Evolutionary conservation across 2,797 vertebrate genomes (phyloP).

Genomic region (Mycteria americana): DNA sequence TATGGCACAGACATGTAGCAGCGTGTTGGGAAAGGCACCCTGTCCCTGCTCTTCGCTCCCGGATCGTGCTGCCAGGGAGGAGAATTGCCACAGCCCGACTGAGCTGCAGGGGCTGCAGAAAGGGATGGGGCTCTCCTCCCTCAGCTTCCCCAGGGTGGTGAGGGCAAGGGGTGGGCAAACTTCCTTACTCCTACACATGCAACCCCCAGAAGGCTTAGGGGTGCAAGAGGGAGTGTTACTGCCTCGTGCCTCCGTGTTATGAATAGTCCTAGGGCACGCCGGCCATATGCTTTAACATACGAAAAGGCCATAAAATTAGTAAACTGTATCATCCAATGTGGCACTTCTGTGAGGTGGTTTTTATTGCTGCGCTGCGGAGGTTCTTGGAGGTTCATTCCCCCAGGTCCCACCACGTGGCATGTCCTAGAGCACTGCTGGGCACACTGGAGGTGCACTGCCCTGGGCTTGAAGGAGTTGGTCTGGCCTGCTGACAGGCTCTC

Average conservation of each 20-base stretch:
- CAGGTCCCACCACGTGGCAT: accelerated
- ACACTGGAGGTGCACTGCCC: not conserved
- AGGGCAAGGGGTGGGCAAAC: not conserved
- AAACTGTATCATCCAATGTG: not conserved
- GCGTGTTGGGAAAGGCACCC: not conserved
- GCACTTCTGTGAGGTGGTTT: not conserved
- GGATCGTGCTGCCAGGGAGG: not conserved
- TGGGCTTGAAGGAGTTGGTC: not conserved
- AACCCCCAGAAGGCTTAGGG: not conserved
- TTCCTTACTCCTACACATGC: not conserved
- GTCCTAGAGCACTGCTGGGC: no score
- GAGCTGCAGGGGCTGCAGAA: not conserved
- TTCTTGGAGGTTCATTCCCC: not conserved
- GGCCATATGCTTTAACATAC: not conserved
- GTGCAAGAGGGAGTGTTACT: not conserved
- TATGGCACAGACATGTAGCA: not conserved
- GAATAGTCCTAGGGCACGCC: not conserved
- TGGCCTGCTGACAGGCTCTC: not conserved
- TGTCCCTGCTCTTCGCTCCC: not conserved
- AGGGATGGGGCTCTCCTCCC: not conserved
- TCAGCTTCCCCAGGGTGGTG: accelerated
- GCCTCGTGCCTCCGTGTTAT: not conserved
- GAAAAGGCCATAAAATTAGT: not conserved
- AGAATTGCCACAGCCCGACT: not conserved
- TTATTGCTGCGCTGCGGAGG: not conserved